These are phyloP conservation scores for Camelus bactrianus DNA, from an alignment of 2,113 vertebrate genomes.

Conservation along the genomic window DNA sequence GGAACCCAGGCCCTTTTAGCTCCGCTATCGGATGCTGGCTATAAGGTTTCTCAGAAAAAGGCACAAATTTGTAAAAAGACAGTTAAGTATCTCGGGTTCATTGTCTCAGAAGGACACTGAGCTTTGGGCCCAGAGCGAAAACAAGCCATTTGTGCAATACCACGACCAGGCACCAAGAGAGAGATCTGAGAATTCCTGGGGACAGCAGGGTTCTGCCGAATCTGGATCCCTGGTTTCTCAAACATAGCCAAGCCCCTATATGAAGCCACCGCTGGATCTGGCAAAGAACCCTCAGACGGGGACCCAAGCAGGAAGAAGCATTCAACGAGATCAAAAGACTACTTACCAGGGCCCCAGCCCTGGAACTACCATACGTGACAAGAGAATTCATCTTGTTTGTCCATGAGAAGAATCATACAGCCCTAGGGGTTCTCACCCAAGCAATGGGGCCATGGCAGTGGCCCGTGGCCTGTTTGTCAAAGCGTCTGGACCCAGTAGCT, in stretches of 20 bases:
- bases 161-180: neutral
- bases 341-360: accelerated
- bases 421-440: neutral
- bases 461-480: neutral
- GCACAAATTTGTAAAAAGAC: neutral
- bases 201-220: neutral
- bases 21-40: neutral
- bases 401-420: neutral
- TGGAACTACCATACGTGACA: neutral
- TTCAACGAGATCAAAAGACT: neutral
- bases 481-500: neutral
- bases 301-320: neutral
- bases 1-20: accelerated
- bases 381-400: neutral
- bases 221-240: neutral
- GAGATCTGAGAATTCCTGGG: neutral
- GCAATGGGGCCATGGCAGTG: neutral
- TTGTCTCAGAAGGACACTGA: neutral
- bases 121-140: neutral
- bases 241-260: neutral
- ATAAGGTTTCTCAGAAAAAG: neutral
- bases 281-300: neutral
- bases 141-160: accelerated
- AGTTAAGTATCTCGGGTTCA: neutral
- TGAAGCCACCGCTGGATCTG: neutral